phyloP scores from a whole-genome alignment of 2,113 vertebrate species.

The Trichechus manatus region DNA sequence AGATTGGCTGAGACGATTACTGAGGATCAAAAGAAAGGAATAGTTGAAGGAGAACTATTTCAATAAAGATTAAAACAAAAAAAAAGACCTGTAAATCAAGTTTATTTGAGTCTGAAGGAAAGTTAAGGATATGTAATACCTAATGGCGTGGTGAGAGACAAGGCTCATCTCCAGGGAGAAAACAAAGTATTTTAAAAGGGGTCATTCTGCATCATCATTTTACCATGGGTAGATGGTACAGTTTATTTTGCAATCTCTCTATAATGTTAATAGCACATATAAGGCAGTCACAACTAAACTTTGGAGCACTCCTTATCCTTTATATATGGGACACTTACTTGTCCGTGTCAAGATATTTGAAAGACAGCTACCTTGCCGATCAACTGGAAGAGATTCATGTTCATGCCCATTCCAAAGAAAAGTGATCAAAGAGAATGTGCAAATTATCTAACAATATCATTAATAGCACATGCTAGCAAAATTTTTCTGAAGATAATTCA shows the following conservation, averaged over 20 bases:
- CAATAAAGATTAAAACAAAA: background rate
- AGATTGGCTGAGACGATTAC: slow-evolving; percentile 23
- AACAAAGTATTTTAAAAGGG: background rate
- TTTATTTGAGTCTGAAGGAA: slow-evolving; percentile 46
- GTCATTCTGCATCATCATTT: background rate
- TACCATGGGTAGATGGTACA: background rate
- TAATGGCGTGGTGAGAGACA: background rate
- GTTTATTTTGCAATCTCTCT: slow-evolving; percentile 56
- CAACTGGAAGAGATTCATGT: no score
- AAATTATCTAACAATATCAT: no score
- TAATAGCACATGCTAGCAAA: no score
- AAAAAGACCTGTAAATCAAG: slow-evolving; percentile 37
- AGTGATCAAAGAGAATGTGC: no score
- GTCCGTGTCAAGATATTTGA: background rate
- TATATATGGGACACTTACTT: background rate
- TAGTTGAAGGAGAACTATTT: slow-evolving; percentile 33
- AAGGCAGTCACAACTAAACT: slow-evolving; percentile 41
- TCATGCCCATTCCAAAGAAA: no score
- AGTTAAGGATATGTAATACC: background rate
- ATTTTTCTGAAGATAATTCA: no score
- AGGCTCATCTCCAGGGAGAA: slow-evolving; percentile 11
- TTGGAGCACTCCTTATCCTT: slow-evolving; percentile 23
- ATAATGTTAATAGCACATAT: slow-evolving; percentile 60
- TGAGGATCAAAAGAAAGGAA: slow-evolving; percentile 43
- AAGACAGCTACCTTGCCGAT: no score